Evolutionary conservation across 2,113 vertebrate species (phyloP).

Genomic region (Cariama cristata): DNA sequence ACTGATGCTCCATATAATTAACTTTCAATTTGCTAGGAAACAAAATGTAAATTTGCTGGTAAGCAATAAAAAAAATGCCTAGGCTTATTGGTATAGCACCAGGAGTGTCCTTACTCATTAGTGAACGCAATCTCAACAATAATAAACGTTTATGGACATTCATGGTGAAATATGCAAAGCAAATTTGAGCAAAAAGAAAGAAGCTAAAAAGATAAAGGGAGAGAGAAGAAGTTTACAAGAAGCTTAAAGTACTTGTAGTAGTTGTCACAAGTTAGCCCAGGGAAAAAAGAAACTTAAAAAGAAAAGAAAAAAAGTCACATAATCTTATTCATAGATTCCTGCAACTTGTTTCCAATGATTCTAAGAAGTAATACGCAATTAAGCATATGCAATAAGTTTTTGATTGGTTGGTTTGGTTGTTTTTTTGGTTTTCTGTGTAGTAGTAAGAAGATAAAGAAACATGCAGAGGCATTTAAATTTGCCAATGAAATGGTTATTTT

Average conservation of each 20-base stretch:
- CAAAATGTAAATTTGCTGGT: neutral
- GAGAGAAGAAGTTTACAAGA: neutral
- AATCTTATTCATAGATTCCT: neutral
- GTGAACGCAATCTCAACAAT: neutral
- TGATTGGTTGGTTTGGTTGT: accelerated
- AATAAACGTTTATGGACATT: neutral
- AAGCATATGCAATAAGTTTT: neutral
- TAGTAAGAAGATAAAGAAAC: neutral
- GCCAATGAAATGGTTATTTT: neutral
- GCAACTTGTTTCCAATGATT: neutral
- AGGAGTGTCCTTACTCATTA: neutral
- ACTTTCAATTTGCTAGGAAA: neutral
- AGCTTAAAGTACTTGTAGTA: neutral
- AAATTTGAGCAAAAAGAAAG: neutral
- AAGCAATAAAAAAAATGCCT: neutral
- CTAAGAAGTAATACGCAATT: neutral
- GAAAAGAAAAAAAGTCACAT: neutral
- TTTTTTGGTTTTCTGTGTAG: neutral
- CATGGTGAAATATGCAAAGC: neutral
- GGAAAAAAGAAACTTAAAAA: neutral
- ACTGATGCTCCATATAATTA: neutral
- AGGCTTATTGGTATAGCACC: neutral
- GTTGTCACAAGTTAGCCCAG: neutral
- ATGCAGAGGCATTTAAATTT: neutral
- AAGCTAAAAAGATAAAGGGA: neutral